Evolutionary conservation across 2,797 vertebrate genomes (phyloP).

Genomic region (Tragopan temminckii): DNA sequence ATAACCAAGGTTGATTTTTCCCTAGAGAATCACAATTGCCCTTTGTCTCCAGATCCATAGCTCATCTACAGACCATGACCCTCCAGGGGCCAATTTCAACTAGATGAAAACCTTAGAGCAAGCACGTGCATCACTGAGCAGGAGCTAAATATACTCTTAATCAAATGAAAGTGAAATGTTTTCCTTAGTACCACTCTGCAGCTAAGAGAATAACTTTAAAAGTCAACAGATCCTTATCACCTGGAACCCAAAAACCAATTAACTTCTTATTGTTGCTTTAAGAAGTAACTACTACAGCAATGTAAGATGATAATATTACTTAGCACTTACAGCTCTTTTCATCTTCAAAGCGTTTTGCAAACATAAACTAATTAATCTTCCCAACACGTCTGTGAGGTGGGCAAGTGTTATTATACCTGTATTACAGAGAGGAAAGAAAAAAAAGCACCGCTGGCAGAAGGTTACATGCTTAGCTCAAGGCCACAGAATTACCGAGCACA

Average conservation of each 20-base stretch:
- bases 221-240: conserved; percentile 69
- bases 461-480: conserved; percentile 46
- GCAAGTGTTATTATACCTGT: conserved; percentile 34
- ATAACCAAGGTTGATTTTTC: conserved; percentile 55
- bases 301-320: conserved; percentile 52
- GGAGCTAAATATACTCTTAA: conserved; percentile 38
- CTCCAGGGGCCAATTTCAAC: conserved; percentile 57
- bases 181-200: background rate
- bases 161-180: conserved; percentile 42
- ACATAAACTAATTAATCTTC: conserved; percentile 72
- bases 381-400: conserved; percentile 18
- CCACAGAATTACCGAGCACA: conserved; percentile 47
- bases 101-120: conserved; percentile 14
- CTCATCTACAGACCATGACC: conserved; percentile 29
- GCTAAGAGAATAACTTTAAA: conserved; percentile 59
- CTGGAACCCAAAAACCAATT: conserved; percentile 68
- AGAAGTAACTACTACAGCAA: conserved; percentile 52
- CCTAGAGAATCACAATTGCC: conserved; percentile 42
- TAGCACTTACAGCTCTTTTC: conserved; percentile 44
- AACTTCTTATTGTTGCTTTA: conserved; percentile 66
- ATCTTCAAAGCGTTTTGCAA: conserved; percentile 72
- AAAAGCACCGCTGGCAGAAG: conserved; percentile 10
- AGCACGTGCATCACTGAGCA: background rate
- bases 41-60: conserved; percentile 31
- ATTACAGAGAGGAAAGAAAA: background rate